Evolutionary conservation across 2,797 vertebrate genomes (phyloP), one percentile per base, ranked within the genome.

Genomic region (Chaenodraco wilsoni): DNA sequence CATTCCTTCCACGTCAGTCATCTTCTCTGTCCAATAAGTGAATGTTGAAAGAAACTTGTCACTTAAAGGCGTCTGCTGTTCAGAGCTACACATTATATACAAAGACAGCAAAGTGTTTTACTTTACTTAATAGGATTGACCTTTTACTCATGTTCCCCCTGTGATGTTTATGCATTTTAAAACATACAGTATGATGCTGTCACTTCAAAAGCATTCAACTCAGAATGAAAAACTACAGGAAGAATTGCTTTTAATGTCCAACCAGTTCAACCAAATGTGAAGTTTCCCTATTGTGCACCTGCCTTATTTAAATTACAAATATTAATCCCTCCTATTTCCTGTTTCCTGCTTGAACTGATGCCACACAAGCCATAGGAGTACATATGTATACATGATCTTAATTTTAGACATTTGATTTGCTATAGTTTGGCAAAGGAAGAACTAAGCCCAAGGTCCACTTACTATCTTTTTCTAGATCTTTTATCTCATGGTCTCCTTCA

Each of bases 281-380:
- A 0, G 33, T 82, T 77, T 87, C 19, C 79, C 9, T 72, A n/a
- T 65, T 61, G 56, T 67, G 40, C 55, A 40, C 60, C 51, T 57
- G 69, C 17, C 57, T 78, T 60, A 89, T 91, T 91, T 87, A 68
- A 81, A 84, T 86, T 85, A 16, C 87, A 87, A 89, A 88, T 86
- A 55, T 12, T 46, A 54, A n/a, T 67, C 59, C n/a, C 41, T 57
- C 31, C 37, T 1, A 15, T 74, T 84, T 57, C 31, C 37, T 1
- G 16, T 74, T 84, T 83, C 78, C 66, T 76, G 72, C 13, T 66
- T 23, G 3, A 51, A 63, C 11, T 13, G 41, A 48, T 40, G 40
- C 23, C 17, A 0, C 4, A 4, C 10, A 2, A 41, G 61, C 51
- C 27, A 12, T 7, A 1, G 15, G 7, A 23, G 37, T 63, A 40